Percentiles rank a stretch among this genome's conserved stretches.
Conservation (phyloP, 2,888 invertebrate genomes). For the Incurvaria masculella region DNA sequence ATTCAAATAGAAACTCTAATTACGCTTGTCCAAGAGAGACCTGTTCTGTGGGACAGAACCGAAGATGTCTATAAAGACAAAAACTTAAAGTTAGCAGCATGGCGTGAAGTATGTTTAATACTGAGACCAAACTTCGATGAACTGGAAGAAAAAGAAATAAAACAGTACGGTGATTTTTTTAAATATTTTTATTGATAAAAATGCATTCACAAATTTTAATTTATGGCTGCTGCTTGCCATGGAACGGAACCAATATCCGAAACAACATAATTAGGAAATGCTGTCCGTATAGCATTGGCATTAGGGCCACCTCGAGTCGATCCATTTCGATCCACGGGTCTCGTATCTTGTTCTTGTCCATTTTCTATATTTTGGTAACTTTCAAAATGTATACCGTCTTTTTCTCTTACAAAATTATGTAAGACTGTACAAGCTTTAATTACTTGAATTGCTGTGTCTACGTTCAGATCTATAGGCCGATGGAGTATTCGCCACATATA, state of each 20-base stretch:
- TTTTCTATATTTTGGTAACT: conserved; percentile 18
- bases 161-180: conserved; percentile 20
- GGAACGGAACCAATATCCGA: conserved; percentile 19
- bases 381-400: conserved; percentile 14
- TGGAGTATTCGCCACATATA: conserved; percentile 3
- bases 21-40: conserved; percentile 20
- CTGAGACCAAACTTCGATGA: conserved; percentile 21
- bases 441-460: conserved; percentile 15
- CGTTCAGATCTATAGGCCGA: conserved; percentile 8
- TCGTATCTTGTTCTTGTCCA: conserved; percentile 20
- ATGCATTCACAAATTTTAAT: conserved; percentile 17
- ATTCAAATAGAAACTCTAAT: conserved; percentile 18
- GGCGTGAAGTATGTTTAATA: conserved; percentile 21
- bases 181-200: conserved; percentile 15
- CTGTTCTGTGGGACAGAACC: conserved; percentile 20
- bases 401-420: too few relatives aligned
- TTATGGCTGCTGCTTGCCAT: conserved; percentile 19
- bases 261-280: conserved; percentile 18
- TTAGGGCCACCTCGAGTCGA: conserved; percentile 19
- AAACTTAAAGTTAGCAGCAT: conserved; percentile 18
- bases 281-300: conserved; percentile 19
- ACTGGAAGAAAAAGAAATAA: conserved; percentile 20
- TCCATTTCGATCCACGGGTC: conserved; percentile 16
- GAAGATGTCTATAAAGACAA: conserved; percentile 18
- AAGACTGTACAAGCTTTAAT: too few relatives aligned